Evolutionary conservation across 1,140 invertebrate species (phyloP).

Genomic region (Diorhabda sublineata): DNA sequence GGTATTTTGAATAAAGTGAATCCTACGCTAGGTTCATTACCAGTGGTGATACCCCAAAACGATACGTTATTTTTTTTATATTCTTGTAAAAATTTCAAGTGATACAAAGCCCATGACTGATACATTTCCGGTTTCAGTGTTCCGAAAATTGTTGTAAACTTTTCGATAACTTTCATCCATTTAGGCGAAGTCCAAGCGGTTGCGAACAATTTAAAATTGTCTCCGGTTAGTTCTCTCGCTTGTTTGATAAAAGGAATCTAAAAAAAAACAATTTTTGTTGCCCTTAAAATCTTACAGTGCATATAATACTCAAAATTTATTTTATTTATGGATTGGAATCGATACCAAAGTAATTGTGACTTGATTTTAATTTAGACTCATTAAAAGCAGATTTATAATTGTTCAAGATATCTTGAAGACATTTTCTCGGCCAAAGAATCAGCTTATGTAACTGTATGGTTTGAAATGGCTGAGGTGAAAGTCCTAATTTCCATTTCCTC

Average conservation of each 20-base stretch:
- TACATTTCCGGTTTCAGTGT: slow-evolving; percentile 51
- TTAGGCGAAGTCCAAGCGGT: slow-evolving; percentile 81
- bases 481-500: no score
- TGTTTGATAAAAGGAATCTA: slow-evolving; percentile 46
- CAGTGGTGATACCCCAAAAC: slow-evolving; percentile 46
- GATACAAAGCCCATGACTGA: slow-evolving; percentile 38
- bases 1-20: not conserved
- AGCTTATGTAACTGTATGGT: no score
- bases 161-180: slow-evolving; percentile 89
- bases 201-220: slow-evolving; percentile 33
- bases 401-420: no score
- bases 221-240: slow-evolving; percentile 33
- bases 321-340: no score
- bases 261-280: not conserved
- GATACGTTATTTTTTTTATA: slow-evolving; percentile 39
- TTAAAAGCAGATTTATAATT: no score
- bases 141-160: slow-evolving; percentile 51
- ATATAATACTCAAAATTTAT: no score
- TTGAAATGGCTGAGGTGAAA: no score
- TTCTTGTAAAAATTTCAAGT: slow-evolving; percentile 44
- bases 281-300: no score
- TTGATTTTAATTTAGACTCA: no score
- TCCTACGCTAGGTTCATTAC: slow-evolving; percentile 43
- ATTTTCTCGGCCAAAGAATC: no score
- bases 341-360: no score